Conservation (phyloP, 1,140 invertebrate species). For the Heterodera carotae region DNA sequence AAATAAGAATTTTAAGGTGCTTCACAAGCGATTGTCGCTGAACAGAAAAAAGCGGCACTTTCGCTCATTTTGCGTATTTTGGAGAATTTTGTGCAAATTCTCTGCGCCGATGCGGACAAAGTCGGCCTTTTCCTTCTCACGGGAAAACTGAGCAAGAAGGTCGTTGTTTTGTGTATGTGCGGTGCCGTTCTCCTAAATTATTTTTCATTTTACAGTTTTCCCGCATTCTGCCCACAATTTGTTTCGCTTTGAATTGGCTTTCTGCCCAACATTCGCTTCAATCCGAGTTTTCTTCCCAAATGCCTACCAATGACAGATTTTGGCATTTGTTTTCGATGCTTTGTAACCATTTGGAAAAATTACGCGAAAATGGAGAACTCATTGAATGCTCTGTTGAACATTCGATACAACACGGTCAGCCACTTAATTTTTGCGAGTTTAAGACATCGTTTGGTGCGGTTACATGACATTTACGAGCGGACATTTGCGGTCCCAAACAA, state of each 20-base stretch:
- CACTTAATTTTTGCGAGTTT: too few species aligned
- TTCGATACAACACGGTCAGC: neutral
- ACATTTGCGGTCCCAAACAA: too few species aligned
- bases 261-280: neutral
- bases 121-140: constrained; percentile 33
- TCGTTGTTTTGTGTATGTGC: neutral
- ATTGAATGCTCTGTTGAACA: neutral
- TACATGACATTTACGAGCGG: too few species aligned
- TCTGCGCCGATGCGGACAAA: constrained; percentile 34
- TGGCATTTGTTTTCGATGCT: constrained; percentile 13
- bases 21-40: constrained; percentile 15
- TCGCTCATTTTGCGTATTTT: constrained; percentile 12
- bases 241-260: constrained; percentile 4
- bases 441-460: too few species aligned
- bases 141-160: constrained; percentile 33
- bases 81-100: constrained; percentile 29
- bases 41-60: constrained; percentile 21
- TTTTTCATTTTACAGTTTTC: constrained; percentile 14
- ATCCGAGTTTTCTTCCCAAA: neutral
- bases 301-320: constrained; percentile 11
- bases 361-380: constrained; percentile 8
- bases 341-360: constrained; percentile 12
- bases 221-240: constrained; percentile 32
- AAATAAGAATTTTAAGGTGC: constrained; percentile 27
- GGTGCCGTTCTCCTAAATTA: neutral